Evolutionary conservation across 2,888 invertebrate species (phyloP), one percentile per base, ranked within the genome.

Genomic region (Graphium colonna): DNA sequence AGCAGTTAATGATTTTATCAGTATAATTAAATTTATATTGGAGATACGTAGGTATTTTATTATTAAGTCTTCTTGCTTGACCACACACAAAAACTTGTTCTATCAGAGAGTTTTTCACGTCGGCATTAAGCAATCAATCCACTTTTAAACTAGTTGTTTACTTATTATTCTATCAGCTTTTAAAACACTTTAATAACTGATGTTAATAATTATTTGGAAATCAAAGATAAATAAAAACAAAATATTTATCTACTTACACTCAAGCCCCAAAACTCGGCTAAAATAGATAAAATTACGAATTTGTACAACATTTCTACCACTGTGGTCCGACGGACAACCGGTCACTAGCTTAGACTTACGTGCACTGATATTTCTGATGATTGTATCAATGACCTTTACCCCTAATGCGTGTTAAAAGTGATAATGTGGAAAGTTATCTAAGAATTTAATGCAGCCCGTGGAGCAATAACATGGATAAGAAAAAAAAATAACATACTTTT

Each of bases 221-320:
- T 15, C 4, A 15, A 12, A 9, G 36, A 38, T 36, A 17, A 10
- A 39, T n/a, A n/a, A n/a, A n/a, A n/a, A n/a, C n/a, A n/a, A n/a
- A n/a, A n/a, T n/a, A n/a, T n/a, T n/a, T n/a, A n/a, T n/a, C 28
- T 43, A 54, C 54, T 54, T 50, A 54, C 54, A 16, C 40, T 13
- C n/a, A 50, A 26, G 7, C 8, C 21, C n/a, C 28, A 17, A 3
- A 16, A n/a, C 5, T 16, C 40, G 21, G 36, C 33, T 9, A 50
- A 33, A 21, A 26, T 9, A 9, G 50, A n/a, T 36, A 50, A 40
- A 26, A 50, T 10, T 8, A 50, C 12, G 12, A 50, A n/a, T 18
- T 45, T 54, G 9, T 33, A n/a, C 44, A 17, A 38, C 49, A 50
- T 54, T 10, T 36, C 54, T 26, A 3, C 15, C 12, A 33, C 18